Evolutionary conservation across 2,113 vertebrate species (phyloP), one percentile per base, ranked within the genome.

Genomic region (Xenopus borealis): DNA sequence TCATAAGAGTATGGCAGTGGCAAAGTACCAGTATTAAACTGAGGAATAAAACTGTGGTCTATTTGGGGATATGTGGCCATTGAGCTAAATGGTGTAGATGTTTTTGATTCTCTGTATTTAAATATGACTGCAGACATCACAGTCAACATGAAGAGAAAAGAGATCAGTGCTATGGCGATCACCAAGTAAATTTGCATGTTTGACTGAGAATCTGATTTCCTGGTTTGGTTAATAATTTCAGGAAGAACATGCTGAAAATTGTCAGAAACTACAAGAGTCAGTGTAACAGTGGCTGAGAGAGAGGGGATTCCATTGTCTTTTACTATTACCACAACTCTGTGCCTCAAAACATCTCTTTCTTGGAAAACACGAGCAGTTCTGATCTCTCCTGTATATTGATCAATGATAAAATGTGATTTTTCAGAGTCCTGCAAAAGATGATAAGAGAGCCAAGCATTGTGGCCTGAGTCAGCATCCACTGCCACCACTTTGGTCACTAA

Each of bases 221-320:
- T 12, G 0, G 73, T 6, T 0, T 0, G 17, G 0, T 78, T 72
- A 0, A 47, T 66, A 18, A 86, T 50, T 10, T 85, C 82, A 0
- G 72, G 79, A 61, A 72, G 46, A 0, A 17, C 69, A 3, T 85
- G 75, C 13, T 77, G 73, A 19, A 63, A 58, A 47, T 88, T 83
- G 71, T 93, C 91, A 83, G 87, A 84, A 53, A 94, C 87, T 0
- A 89, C 82, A 58, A 93, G 88, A n/a, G 86, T 82, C 62, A 94
- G 59, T 16, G 84, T 84, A 66, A 86, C 86, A 0, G 85, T 88
- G 44, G 85, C 79, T 0, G 87, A 89, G 3, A 85, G 86, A 12
- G 87, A 63, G 0, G 84, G 85, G 19, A 83, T 76, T 5, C 87
- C 89, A 2, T 87, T 89, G 4, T 90, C 90, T 45, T 82, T 89